These are phyloP conservation scores for Drosophila leonis DNA, from an alignment of 2,888 invertebrate species.

Conservation along the genomic window DNA sequence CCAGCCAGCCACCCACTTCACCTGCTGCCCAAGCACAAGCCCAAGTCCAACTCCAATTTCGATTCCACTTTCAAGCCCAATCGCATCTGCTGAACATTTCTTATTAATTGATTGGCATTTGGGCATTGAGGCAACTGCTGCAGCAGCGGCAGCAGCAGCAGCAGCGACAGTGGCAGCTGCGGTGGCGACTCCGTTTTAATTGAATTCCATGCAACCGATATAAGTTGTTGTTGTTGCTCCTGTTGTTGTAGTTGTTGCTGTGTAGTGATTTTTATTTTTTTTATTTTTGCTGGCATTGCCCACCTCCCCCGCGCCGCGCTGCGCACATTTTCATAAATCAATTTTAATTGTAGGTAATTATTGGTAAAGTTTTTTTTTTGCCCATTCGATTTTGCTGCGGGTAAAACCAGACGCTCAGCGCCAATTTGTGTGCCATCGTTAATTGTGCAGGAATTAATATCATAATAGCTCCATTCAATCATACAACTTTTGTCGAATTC, in stretches of 20 bases:
- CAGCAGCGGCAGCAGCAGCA: constrained; percentile 19
- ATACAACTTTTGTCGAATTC: constrained; percentile 5
- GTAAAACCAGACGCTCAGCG: constrained; percentile 10
- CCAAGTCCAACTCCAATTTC: not conserved
- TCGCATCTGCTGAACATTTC: constrained; percentile 42
- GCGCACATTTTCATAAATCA: constrained; percentile 78
- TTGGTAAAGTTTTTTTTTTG: constrained; percentile 55
- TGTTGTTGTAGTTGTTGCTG: constrained; percentile 10
- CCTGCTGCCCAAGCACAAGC: not conserved
- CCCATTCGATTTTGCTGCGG: not conserved
- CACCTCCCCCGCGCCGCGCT: not conserved
- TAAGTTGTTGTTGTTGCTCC: not conserved
- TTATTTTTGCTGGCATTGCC: not conserved
- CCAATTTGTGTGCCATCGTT: constrained; percentile 61
- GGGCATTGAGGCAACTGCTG: constrained; percentile 28
- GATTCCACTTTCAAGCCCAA: not conserved
- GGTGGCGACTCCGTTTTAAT: constrained; percentile 61
- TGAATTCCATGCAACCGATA: constrained; percentile 58
- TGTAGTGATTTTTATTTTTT: not conserved
- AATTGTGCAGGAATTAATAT: constrained; percentile 68
- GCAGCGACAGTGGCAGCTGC: constrained; percentile 37
- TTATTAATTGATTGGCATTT: constrained; percentile 73
- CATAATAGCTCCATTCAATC: constrained; percentile 65
- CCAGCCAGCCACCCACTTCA: not conserved
- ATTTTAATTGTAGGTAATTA: constrained; percentile 83